phyloP scores from a whole-genome alignment of 2,888 invertebrate species.

The Drosophila mayaguana region DNA sequence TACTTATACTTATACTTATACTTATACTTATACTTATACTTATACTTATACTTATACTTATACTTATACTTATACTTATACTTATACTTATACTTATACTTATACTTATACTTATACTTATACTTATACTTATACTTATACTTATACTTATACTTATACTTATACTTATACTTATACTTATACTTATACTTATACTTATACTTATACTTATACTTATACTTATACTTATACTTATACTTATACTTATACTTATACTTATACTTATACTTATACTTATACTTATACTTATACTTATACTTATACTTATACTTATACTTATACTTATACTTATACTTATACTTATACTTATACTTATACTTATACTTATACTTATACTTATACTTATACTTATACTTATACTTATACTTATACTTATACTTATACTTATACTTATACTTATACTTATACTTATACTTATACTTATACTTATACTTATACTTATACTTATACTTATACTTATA shows the following conservation, averaged over 20 bases:
- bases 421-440: constrained; percentile 1
- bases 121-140: neutral
- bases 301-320: constrained; percentile 5
- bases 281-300: constrained; percentile 15
- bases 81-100: constrained; percentile 5
- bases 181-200: constrained; percentile 5
- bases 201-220: constrained; percentile 5
- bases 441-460: neutral
- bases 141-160: constrained; percentile 3
- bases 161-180: constrained; percentile 3
- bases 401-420: constrained; percentile 1
- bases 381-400: constrained; percentile 3
- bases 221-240: constrained; percentile 6
- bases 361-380: constrained; percentile 1
- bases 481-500: neutral
- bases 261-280: constrained; percentile 5
- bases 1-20: neutral
- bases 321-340: constrained; percentile 3
- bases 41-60: neutral
- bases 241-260: constrained; percentile 7
- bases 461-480: neutral
- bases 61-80: constrained; percentile 3
- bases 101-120: constrained; percentile 2
- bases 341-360: neutral
- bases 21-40: constrained; percentile 1